phyloP scores from a whole-genome alignment of 2,797 vertebrate genomes.

The Graptemys geographica region DNA sequence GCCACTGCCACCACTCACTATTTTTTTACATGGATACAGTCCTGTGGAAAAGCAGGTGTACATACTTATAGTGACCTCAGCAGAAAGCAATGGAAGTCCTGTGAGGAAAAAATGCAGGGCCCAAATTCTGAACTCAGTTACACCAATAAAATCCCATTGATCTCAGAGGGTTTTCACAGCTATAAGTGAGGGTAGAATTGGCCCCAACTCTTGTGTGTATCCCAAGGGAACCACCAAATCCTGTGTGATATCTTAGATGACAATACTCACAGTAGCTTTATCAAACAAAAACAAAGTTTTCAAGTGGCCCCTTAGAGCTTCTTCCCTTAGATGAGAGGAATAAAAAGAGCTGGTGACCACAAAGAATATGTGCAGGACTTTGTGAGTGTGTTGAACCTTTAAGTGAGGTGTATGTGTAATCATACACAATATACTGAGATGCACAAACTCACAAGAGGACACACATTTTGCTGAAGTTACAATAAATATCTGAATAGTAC shows the following conservation, averaged over 20 bases:
- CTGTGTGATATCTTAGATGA: background rate
- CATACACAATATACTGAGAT: fast-evolving
- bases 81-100: background rate
- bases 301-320: background rate
- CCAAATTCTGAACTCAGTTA: background rate
- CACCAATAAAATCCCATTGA: background rate
- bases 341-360: background rate
- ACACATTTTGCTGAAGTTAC: background rate
- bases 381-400: background rate
- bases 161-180: background rate
- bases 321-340: background rate
- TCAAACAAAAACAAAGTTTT: background rate
- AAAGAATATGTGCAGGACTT: background rate
- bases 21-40: fast-evolving
- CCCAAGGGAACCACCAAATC: background rate
- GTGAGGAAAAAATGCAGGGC: background rate
- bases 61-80: background rate
- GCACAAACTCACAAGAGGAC: background rate
- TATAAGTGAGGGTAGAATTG: background rate
- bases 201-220: background rate
- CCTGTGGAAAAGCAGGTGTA: background rate
- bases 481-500: background rate
- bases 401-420: background rate
- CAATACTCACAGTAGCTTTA: background rate
- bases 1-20: background rate